Percentiles rank a stretch among this genome's conserved stretches.
These are phyloP conservation scores for Lordiphosa andalusiaca DNA, from an alignment of 2,888 invertebrate species.

Conservation along the genomic window DNA sequence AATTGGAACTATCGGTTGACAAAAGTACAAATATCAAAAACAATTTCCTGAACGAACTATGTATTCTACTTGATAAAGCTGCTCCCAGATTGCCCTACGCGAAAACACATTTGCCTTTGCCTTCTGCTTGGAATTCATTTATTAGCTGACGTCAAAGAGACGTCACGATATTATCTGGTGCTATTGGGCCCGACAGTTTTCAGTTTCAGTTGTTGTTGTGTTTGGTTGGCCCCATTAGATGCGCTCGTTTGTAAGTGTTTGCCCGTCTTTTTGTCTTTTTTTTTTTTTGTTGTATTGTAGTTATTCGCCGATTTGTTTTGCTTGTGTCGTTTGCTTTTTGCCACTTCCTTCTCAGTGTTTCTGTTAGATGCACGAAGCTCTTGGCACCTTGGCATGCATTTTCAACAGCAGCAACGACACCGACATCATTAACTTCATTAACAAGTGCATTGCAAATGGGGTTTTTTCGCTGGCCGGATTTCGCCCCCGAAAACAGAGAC, in stretches of 20 bases:
- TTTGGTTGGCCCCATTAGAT: conserved; percentile 58
- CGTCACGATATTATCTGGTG: conserved; percentile 12
- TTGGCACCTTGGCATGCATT: conserved; percentile 65
- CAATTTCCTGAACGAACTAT: too few species aligned
- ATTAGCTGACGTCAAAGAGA: conserved; percentile 52
- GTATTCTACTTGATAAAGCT: too few species aligned
- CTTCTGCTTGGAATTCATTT: conserved; percentile 49
- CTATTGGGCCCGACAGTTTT: conserved; percentile 2
- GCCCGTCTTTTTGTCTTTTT: conserved; percentile 31
- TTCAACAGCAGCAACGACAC: conserved; percentile 24
- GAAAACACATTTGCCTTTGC: conserved; percentile 4
- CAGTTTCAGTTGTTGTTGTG: conserved; percentile 17
- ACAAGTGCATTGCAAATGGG: conserved; percentile 57
- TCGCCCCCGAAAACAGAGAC: neutral
- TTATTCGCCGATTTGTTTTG: conserved; percentile 62
- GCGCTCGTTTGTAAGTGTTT: conserved; percentile 46
- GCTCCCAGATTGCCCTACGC: conserved; percentile 3
- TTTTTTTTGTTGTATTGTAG: conserved; percentile 40
- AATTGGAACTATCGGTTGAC: too few species aligned
- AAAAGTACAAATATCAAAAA: too few species aligned
- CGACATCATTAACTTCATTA: conserved; percentile 64
- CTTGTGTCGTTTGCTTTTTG: conserved; percentile 60
- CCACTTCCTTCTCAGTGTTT: conserved; percentile 26
- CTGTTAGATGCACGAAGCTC: conserved; percentile 51
- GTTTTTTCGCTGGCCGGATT: conserved; percentile 19